Evolutionary conservation across 2,113 vertebrate species (phyloP), one percentile per base, ranked within the genome.

Genomic region (Rhinogobius similis): DNA sequence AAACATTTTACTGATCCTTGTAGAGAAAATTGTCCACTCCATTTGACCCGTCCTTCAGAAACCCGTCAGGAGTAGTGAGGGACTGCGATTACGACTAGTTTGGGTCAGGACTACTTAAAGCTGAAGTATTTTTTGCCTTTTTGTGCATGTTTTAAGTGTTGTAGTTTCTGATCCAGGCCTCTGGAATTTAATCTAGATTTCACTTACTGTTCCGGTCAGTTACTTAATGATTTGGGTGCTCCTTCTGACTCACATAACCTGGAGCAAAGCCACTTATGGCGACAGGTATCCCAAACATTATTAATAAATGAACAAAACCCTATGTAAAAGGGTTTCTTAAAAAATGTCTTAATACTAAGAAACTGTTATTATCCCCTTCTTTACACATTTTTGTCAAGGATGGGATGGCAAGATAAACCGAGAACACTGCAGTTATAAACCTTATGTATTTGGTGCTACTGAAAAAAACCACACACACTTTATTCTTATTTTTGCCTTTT

Each of bases 371-470:
- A 0, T 4, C 3, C 20, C 1, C 5, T 2, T n/a, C 20, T n/a
- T n/a, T 3, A 16, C 46, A 21, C 46, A 10, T 21, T n/a, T 50
- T 50, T n/a, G n/a, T n/a, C 8, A 50, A 21, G 20, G 46, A 50
- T 55, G 52, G 20, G 46, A 50, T 55, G 52, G 1, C 52, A 26
- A 3, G 21, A 26, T 55, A 5, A 55, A 55, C 13, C 5, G 52
- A 55, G 23, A 23, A 12, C 23, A 26, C 52, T 55, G 23, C 23
- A 26, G 24, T 3, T 29, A 14, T 24, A 6, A 21, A 12, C n/a
- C 24, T 21, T 36, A 63, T 50, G 44, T 63, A 41, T 48, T 65
- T 48, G 83, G 81, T 91, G 88, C 87, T 88, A 87, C 84, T 88
- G 83, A 89, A 78, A 50, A 81, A 68, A 29, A 52, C 20, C 66